Percentiles rank a stretch among this genome's conserved stretches.
Conservation (phyloP, 1,140 invertebrate genomes). For the Cepaea nemoralis region DNA sequence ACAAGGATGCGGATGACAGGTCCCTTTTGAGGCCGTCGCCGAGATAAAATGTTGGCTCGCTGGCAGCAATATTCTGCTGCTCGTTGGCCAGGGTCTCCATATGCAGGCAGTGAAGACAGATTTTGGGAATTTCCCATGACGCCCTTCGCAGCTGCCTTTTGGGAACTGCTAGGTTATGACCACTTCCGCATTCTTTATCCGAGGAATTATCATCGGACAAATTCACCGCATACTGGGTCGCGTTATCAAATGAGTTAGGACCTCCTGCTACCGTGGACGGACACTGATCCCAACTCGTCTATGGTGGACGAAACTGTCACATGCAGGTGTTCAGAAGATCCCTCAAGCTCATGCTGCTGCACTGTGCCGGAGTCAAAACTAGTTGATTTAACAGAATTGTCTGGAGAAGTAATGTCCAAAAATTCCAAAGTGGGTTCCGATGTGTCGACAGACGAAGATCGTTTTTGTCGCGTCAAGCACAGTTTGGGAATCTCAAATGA, state of each 20-base stretch:
- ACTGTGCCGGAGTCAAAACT: constrained; percentile 56
- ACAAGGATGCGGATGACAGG: constrained; percentile 17
- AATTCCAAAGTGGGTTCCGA: constrained; percentile 15
- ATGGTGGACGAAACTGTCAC: constrained; percentile 40
- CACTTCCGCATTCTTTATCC: constrained; percentile 44
- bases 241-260: constrained; percentile 52
- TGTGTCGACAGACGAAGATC: constrained; percentile 54
- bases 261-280: constrained; percentile 51
- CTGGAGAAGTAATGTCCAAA: constrained; percentile 51
- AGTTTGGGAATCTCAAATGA: constrained; percentile 65
- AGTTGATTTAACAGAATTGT: constrained; percentile 59
- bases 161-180: constrained; percentile 47
- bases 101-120: constrained; percentile 67
- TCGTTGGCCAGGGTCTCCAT: constrained; percentile 71
- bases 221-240: constrained; percentile 34
- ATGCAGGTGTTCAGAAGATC: constrained; percentile 44
- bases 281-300: constrained; percentile 43
- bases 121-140: constrained; percentile 65
- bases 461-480: constrained; percentile 57
- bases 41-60: not conserved
- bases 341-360: constrained; percentile 10
- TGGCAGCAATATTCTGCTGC: constrained; percentile 5
- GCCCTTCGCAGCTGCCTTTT: constrained; percentile 52
- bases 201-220: constrained; percentile 60
- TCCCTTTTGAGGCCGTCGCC: not conserved